A percentile compares a stretch with the other conserved stretches of the same genome.
Evolutionary conservation across 1,140 invertebrate genomes (phyloP).

Genomic region (Drosophila lowei): DNA sequence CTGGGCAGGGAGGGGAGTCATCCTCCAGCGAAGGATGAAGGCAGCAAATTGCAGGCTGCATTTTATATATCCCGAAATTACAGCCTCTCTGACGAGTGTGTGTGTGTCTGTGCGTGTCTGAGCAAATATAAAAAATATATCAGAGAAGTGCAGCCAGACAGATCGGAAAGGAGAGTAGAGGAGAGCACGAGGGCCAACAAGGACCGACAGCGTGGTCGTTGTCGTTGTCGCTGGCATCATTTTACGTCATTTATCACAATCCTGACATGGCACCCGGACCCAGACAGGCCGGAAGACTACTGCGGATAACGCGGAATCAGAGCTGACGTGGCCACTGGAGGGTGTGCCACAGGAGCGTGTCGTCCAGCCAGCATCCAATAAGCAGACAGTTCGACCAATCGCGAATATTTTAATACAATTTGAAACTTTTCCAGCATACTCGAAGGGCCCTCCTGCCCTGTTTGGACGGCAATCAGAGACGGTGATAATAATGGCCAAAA

Average conservation of each 20-base stretch:
- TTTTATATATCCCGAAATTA: conserved; percentile 76
- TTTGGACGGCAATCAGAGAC: conserved; percentile 59
- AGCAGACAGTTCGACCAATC: conserved; percentile 21
- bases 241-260: conserved; percentile 82
- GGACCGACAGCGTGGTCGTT: conserved; percentile 57
- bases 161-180: not conserved
- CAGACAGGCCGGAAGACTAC: conserved; percentile 50
- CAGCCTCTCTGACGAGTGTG: conserved; percentile 44
- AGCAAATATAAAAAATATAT: conserved; percentile 58
- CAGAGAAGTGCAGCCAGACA: conserved; percentile 32
- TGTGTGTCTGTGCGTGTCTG: conserved; percentile 8
- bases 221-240: conserved; percentile 75
- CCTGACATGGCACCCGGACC: conserved; percentile 71
- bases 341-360: conserved; percentile 5
- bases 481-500: conserved; percentile 18
- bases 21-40: conserved; percentile 19
- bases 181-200: conserved; percentile 33
- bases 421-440: conserved; percentile 23
- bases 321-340: conserved; percentile 30
- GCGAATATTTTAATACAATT: conserved; percentile 65
- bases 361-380: conserved; percentile 22
- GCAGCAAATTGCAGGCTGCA: conserved; percentile 73
- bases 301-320: conserved; percentile 19
- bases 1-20: not conserved
- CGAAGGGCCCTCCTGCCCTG: not conserved